Conservation (phyloP, 1,140 invertebrate genomes). For the Gryon sp. region DNA sequence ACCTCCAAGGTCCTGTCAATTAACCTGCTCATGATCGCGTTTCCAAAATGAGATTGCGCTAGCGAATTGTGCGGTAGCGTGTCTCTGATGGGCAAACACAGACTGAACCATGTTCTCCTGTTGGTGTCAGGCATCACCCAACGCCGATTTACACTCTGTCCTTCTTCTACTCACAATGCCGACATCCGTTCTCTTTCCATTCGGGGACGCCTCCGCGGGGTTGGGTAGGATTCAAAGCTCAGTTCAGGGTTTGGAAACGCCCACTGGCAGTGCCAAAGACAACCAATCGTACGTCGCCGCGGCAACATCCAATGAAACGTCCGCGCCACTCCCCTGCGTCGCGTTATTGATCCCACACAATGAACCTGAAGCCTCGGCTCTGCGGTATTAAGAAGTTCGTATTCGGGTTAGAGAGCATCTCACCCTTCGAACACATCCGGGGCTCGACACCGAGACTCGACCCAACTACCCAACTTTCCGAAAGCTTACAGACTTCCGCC, state of each 20-base stretch:
- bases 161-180: constrained; percentile 68
- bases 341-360: constrained; percentile 78
- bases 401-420: constrained; percentile 67
- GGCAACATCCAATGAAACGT: constrained; percentile 73
- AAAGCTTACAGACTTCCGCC: constrained; percentile 54
- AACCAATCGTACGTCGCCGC: constrained; percentile 71
- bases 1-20: constrained; percentile 26
- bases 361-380: constrained; percentile 69
- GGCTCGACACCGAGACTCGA: constrained; percentile 25
- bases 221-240: constrained; percentile 44
- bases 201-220: constrained; percentile 47
- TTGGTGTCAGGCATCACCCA: constrained; percentile 74
- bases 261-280: constrained; percentile 73
- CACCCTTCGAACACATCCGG: constrained; percentile 49
- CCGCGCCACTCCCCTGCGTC: constrained; percentile 77
- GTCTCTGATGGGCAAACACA: constrained; percentile 78
- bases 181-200: constrained; percentile 61
- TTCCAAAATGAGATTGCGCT: constrained; percentile 35
- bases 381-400: constrained; percentile 77
- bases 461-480: constrained; percentile 41
- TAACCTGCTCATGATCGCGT: constrained; percentile 49
- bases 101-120: constrained; percentile 75
- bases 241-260: constrained; percentile 67
- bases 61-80: constrained; percentile 65
- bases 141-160: constrained; percentile 60